Percentiles rank a stretch among this genome's conserved stretches.
Evolutionary conservation across 2,797 vertebrate species (phyloP).

Genomic region (Lacerta agilis): DNA sequence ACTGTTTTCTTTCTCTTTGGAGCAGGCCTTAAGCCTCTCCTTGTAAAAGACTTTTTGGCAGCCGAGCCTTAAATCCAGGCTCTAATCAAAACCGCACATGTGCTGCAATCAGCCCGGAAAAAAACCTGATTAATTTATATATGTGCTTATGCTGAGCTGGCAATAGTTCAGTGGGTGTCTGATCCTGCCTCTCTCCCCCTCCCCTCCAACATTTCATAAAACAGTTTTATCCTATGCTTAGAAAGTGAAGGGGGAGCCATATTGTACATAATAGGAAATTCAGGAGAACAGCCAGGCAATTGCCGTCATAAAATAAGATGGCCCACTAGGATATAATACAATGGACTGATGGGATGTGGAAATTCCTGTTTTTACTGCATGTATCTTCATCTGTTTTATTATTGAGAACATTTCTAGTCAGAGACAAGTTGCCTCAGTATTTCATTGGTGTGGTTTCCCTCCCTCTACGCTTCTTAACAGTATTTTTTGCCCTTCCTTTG

Average conservation of each 20-base stretch:
- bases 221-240: constrained; percentile 20
- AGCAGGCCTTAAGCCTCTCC: constrained; percentile 48
- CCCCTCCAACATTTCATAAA: constrained; percentile 30
- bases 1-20: constrained; percentile 16
- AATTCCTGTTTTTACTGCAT: constrained; percentile 56
- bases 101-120: constrained; percentile 53
- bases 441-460: constrained; percentile 10
- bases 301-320: constrained; percentile 53
- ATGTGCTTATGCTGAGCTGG: constrained; percentile 50
- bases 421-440: constrained; percentile 28
- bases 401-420: constrained; percentile 59
- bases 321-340: constrained; percentile 26
- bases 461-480: neutral
- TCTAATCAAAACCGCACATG: constrained; percentile 65
- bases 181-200: constrained; percentile 23
- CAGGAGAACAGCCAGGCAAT: constrained; percentile 51
- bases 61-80: constrained; percentile 58
- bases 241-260: constrained; percentile 13
- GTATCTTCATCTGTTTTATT: constrained; percentile 57
- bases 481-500: constrained; percentile 11
- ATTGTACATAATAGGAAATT: constrained; percentile 57
- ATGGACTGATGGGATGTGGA: constrained; percentile 47
- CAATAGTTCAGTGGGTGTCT: constrained; percentile 29
- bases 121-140: constrained; percentile 62
- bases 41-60: constrained; percentile 55